Conservation (phyloP, 2,888 invertebrate genomes). For the Leucophora obtusa region DNA sequence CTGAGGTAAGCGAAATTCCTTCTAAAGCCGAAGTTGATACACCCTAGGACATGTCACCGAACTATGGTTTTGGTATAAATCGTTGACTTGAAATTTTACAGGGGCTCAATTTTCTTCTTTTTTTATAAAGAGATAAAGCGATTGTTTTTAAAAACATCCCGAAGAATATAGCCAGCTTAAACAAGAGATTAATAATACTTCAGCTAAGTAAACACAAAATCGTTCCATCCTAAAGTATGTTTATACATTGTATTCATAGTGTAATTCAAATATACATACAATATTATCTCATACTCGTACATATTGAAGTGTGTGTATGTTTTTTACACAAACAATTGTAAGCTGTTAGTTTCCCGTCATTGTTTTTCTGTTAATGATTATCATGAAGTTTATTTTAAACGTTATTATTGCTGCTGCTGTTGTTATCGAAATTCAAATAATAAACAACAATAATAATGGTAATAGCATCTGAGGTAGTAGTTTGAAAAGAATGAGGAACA, state of each 20-base stretch:
- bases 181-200: too few species aligned
- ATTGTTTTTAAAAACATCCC: too few species aligned
- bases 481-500: background rate
- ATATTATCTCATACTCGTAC: background rate
- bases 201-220: too few species aligned
- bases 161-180: too few species aligned
- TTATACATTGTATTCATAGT: background rate
- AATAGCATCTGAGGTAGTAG: background rate
- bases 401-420: background rate
- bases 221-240: too few species aligned
- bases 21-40: too few species aligned
- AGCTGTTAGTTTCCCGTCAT: slow-evolving; percentile 34
- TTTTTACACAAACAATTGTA: slow-evolving; percentile 23
- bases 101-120: too few species aligned
- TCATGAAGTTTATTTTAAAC: slow-evolving; percentile 9
- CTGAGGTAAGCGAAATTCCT: too few species aligned
- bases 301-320: background rate
- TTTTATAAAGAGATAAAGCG: too few species aligned
- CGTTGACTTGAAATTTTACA: too few species aligned
- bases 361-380: slow-evolving; percentile 12
- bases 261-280: background rate
- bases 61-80: too few species aligned
- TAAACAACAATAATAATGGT: background rate
- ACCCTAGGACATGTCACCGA: too few species aligned
- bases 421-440: background rate